Evolutionary conservation across 1,140 invertebrate genomes (phyloP), one percentile per base, ranked within the genome.

Genomic region (Lethrus apterus): DNA sequence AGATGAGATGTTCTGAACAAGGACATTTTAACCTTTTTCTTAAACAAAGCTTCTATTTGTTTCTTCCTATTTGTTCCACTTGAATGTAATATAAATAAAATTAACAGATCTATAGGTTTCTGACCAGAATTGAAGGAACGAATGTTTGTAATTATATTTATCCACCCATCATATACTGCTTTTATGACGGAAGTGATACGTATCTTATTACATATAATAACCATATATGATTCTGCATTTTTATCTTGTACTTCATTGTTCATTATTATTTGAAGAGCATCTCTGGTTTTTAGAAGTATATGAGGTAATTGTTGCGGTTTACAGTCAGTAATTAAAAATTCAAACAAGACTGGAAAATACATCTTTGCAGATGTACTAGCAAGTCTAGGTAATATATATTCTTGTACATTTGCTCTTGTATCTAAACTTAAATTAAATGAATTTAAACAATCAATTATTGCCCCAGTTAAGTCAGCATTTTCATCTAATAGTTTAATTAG

Each of bases 61-160:
- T 59, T 44, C 8, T 65, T 67, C 33, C 66, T 63, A 19, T 62
- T 57, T 46, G 68, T 65, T 17, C 60, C 58, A 7, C 59, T 58
- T 7, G 64, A 52, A 44, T 70, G 65, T 1, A 73, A 49, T 54
- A 70, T 54, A 23, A 72, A 52, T 14, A 72, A 38, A 40, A 71
- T 54, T 9, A 72, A 48, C 9, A 70, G 56, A 55, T 72, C 70
- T 7, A 72, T 59, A 3, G 35, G 35, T 11, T 38, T 38, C 2
- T 23, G 18, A 11, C 3, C 7, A 10, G 35, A 21, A 8, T 38
- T 38, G 15, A 38, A 38, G 14, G 20, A 9, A 21, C 1, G 11
- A 36, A 61, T 54, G 35, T 20, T 55, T 5, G 48, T 48, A 30
- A 63, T 58, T n/a, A 57, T 31, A 36, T 46, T 55, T 18, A 63